Conservation (phyloP, 2,797 vertebrate species). For the Esox lucius region DNA sequence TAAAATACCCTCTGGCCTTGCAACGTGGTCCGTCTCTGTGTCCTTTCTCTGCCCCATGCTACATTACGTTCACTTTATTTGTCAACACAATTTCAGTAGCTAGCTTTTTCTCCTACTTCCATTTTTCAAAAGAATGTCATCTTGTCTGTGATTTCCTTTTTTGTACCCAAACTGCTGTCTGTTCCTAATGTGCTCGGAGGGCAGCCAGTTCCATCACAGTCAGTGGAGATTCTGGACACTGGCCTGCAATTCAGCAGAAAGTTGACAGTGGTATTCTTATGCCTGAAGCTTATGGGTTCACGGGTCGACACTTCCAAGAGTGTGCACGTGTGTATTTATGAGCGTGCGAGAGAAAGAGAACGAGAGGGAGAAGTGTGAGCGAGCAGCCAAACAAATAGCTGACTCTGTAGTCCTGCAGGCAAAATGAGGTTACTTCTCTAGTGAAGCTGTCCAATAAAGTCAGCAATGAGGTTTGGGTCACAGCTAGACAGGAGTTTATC, state of each 20-base stretch:
- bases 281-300: conserved; percentile 40
- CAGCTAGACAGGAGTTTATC: conserved; percentile 56
- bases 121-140: neutral
- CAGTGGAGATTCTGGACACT: conserved; percentile 29
- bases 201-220: conserved; percentile 32
- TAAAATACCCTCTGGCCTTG: too few species aligned
- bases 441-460: conserved; percentile 63
- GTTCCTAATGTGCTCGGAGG: neutral
- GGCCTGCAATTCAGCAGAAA: conserved; percentile 52
- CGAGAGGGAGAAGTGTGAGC: conserved; percentile 26
- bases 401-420: conserved; percentile 61
- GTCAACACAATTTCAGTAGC: neutral
- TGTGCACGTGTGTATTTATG: conserved; percentile 14
- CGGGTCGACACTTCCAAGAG: conserved; percentile 18
- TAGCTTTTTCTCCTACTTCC: neutral
- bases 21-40: too few species aligned
- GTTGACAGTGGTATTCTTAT: conserved; percentile 44
- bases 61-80: neutral
- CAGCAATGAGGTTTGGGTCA: conserved; percentile 65
- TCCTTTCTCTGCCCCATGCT: too few species aligned
- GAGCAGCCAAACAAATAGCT: conserved; percentile 63
- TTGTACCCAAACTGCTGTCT: neutral
- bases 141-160: neutral
- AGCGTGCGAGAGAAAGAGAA: neutral
- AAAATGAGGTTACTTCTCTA: conserved; percentile 63